Evolutionary conservation across 2,888 invertebrate genomes (phyloP), one percentile per base, ranked within the genome.

Genomic region (Chironomus riparius): DNA sequence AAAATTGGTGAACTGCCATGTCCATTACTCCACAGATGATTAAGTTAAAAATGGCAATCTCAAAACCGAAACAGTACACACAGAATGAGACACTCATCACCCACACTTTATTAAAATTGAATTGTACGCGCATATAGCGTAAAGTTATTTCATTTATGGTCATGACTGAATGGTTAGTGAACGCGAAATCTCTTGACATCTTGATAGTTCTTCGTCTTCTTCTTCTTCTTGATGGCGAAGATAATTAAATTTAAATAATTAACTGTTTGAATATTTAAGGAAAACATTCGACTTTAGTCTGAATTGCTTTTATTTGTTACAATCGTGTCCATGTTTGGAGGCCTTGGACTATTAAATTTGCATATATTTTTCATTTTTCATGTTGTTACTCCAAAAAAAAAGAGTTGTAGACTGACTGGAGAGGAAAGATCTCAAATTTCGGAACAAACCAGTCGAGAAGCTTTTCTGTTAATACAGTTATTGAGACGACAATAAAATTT

Each of bases 211-310:
- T 15, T 50, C n/a, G n/a, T n/a, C n/a, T 15, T 50, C 6, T 56
- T 6, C 18, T 56, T 56, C 56, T 56, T 56, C 6, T 7, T 48
- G 38, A n/a, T 18, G 56, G n/a, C 1, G 22, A 13, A n/a, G 72
- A 72, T 72, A 72, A 72, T 72, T 38, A 62, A 72, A 61, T 72
- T 72, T 72, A 72, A 72, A 72, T 72, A 72, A 72, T 72, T 72
- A 72, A 72, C 72, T 28, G 72, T 72, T 48, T 18, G 70, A 38
- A 38, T 38, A 18, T 56, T 56, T 56, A 56, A 56, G 56, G 56
- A 56, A 56, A 56, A 18, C 38, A 38, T 38, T 38, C 2, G 10
- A 47, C 0, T 68, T 24, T 38, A 12, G 2, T 22, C 38, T 47
- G 70, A 70, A 70, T 70, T 47, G 47, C 18, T 70, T 71, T 28